phyloP scores from a whole-genome alignment of 2,113 vertebrate species.

The Zapus hudsonius region DNA sequence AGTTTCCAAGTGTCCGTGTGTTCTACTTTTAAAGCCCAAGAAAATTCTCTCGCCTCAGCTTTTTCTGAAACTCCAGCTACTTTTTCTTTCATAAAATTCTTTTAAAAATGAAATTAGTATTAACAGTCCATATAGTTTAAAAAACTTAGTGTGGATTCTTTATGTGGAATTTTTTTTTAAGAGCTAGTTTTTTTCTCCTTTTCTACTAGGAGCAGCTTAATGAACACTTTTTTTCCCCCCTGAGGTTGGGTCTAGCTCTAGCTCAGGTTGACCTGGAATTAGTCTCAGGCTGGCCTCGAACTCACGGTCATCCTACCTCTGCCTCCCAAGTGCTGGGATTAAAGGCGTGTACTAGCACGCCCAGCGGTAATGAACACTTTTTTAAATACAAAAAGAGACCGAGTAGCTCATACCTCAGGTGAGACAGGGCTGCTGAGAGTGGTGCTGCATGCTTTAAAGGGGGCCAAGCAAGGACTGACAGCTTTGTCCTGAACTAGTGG shows the following conservation, averaged over 20 bases:
- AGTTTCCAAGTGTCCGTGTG: background rate
- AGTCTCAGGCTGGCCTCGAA: too few relatives aligned
- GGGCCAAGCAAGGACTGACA: background rate
- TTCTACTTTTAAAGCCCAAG: background rate
- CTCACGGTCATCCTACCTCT: too few relatives aligned
- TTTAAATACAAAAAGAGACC: background rate
- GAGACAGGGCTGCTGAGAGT: background rate
- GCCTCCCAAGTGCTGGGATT: too few relatives aligned
- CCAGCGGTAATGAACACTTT: too few relatives aligned
- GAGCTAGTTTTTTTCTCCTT: background rate
- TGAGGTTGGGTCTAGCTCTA: too few relatives aligned
- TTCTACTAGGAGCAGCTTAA: background rate
- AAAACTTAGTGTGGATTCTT: conserved; percentile 33
- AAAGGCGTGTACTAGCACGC: too few relatives aligned
- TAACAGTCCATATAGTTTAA: background rate
- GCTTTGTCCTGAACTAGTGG: background rate
- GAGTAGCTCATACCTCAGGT: too few relatives aligned
- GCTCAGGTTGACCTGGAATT: too few relatives aligned
- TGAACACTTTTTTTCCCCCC: too few relatives aligned
- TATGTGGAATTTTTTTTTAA: background rate
- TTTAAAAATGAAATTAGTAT: conserved; percentile 11
- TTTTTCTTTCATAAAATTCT: conserved; percentile 4
- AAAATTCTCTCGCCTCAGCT: background rate
- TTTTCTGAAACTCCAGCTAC: background rate
- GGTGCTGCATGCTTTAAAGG: background rate